These are phyloP conservation scores for Procambarus virginalis DNA, from an alignment of 1,140 invertebrate genomes.

Conservation along the genomic window DNA sequence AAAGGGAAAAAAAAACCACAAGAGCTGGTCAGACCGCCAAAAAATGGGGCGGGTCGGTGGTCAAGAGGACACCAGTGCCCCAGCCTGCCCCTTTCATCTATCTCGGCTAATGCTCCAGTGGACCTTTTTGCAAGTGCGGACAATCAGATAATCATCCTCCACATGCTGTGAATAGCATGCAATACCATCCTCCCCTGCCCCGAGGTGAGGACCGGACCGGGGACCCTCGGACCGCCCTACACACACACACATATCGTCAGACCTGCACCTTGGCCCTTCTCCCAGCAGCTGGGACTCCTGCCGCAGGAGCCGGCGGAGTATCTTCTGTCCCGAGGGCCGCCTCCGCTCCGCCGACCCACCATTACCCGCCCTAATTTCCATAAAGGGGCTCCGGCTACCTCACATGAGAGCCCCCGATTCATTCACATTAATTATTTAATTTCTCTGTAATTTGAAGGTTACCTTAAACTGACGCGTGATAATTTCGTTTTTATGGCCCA, in stretches of 20 bases:
- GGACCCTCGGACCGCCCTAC: too few species aligned
- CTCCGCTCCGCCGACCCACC: background rate
- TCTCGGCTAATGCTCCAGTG: constrained; percentile 37
- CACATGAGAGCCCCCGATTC: constrained; percentile 51
- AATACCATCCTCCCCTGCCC: constrained; percentile 19
- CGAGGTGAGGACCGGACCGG: too few species aligned
- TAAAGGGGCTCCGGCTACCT: constrained; percentile 51
- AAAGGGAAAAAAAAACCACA: background rate
- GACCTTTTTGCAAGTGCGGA: constrained; percentile 22
- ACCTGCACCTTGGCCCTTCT: too few species aligned
- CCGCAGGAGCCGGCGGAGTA: constrained; percentile 17
- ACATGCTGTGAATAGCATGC: constrained; percentile 48
- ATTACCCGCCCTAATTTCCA: constrained; percentile 61
- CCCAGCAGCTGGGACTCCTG: background rate
- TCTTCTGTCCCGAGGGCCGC: constrained; percentile 44
- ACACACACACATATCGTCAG: too few species aligned
- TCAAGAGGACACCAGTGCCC: background rate
- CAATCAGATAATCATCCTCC: constrained; percentile 31
- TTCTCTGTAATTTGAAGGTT: constrained; percentile 50
- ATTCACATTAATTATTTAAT: constrained; percentile 64
- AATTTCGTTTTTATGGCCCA: background rate
- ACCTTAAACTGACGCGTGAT: constrained; percentile 52
- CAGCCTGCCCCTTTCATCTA: constrained; percentile 26
- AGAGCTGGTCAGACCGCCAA: too few species aligned
- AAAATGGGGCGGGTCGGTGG: background rate